Evolutionary conservation across 2,113 vertebrate species (phyloP).

Genomic region (Myodes glareolus): DNA sequence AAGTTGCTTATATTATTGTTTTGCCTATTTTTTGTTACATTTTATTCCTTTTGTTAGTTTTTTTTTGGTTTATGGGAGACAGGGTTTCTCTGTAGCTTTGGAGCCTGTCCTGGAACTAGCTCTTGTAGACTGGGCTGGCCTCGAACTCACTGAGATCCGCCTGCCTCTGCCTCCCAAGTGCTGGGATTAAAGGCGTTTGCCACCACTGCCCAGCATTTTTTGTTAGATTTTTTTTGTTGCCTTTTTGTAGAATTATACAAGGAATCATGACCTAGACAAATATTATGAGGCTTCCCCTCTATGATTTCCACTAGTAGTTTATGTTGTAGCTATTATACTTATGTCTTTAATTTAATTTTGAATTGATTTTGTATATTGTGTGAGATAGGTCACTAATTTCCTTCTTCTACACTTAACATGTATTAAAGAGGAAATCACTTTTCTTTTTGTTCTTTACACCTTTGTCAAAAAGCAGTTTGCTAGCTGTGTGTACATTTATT

Average conservation of each 20-base stretch:
- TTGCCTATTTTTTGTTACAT: background rate
- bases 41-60: background rate
- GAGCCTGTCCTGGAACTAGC: no score
- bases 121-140: no score
- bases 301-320: background rate
- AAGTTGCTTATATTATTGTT: background rate
- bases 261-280: background rate
- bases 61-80: background rate
- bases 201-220: no score
- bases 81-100: no score
- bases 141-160: no score
- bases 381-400: background rate
- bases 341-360: background rate
- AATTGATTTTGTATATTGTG: background rate
- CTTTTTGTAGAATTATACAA: background rate
- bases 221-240: background rate
- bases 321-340: background rate
- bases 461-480: background rate
- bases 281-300: background rate
- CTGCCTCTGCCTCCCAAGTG: no score
- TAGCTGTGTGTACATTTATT: background rate
- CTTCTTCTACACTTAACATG: background rate
- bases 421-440: background rate
- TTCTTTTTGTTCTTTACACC: background rate
- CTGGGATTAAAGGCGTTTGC: no score